Base-by-base conservation (phyloP, 2,797 vertebrate species). In the Danio kyathit region DNA sequence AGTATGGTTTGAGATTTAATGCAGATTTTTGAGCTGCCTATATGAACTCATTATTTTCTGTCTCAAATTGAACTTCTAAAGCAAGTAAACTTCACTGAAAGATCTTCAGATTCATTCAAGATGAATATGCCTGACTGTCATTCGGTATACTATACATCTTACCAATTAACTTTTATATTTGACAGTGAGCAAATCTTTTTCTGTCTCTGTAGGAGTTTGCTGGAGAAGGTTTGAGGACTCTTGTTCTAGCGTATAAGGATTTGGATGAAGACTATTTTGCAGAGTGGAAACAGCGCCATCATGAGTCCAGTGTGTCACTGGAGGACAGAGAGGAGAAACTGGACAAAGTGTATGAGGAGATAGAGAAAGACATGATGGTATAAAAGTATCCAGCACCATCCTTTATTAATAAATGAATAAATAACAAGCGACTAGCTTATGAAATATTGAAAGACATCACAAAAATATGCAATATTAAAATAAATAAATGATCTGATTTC, bases 331-430 rank as follows among this genome's bases (percentile, higher is more conserved):
- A 98, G 74, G 82, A 80, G 19, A 95, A 94, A 84, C 87, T 99
- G 83, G 93, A 95, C 0, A 29, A 88, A 77, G 79, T 98, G 60
- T 99, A 96, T 4, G 96, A 98, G 88, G 97, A 99, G 88, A 95
- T 99, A 0, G 97, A 99, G 88, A 96, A 89, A 76, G 95, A 98
- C 81, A 89, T 99, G 66, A 89, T 95, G 95, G 97, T 97, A 87
- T 38, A 44, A 65, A 65, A 44, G 4, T 65, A 14, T 67, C 17
- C 48, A 38, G 14, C 13, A 51, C 14, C 19, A 51, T 61, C 0
- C 3, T 40, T 5, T 4, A 4, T 3, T 8, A 8, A 4, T 60
- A 6, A 13, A 4, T 38, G 0, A 29, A 60, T 3, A 29, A 14
- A 60, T 60, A 38, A 13, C 13, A 40, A 60, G 12, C 38, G 5